Conservation (phyloP, 2,797 vertebrate genomes). For the Liasis olivaceus region DNA sequence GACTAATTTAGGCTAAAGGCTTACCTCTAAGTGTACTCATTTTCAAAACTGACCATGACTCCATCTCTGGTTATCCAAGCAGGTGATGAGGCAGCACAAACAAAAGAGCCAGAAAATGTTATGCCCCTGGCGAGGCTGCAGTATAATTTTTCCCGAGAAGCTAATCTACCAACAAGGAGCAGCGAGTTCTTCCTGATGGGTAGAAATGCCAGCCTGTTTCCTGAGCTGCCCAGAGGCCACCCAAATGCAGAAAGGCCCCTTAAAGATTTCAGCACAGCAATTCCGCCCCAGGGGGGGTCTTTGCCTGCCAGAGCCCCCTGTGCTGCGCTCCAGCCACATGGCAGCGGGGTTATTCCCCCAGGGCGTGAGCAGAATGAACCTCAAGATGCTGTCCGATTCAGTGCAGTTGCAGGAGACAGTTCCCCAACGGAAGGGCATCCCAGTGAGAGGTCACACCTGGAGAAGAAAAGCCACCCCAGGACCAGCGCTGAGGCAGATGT, state of each 20-base stretch:
- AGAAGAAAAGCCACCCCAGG: not conserved
- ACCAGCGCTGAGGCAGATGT: too few species aligned
- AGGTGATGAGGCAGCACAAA: not conserved
- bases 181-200: not conserved
- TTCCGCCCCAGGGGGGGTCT: not conserved
- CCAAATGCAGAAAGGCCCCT: rapidly evolving
- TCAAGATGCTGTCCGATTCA: not conserved
- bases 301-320: not conserved
- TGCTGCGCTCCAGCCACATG: not conserved
- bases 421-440: not conserved
- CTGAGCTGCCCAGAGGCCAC: not conserved
- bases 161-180: not conserved
- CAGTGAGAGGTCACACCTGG: not conserved
- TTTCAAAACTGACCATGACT: not conserved
- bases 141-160: not conserved
- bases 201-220: too few species aligned
- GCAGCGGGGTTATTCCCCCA: rapidly evolving
- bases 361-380: not conserved
- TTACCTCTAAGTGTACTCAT: not conserved
- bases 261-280: not conserved
- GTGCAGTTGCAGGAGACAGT: not conserved
- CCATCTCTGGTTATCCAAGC: not conserved
- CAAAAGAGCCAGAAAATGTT: not conserved
- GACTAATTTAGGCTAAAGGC: not conserved
- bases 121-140: not conserved